A percentile compares a stretch with the other conserved stretches of the same genome.
Conservation (phyloP, 2,888 invertebrate species). For the Tenthredo scrophulariae region DNA sequence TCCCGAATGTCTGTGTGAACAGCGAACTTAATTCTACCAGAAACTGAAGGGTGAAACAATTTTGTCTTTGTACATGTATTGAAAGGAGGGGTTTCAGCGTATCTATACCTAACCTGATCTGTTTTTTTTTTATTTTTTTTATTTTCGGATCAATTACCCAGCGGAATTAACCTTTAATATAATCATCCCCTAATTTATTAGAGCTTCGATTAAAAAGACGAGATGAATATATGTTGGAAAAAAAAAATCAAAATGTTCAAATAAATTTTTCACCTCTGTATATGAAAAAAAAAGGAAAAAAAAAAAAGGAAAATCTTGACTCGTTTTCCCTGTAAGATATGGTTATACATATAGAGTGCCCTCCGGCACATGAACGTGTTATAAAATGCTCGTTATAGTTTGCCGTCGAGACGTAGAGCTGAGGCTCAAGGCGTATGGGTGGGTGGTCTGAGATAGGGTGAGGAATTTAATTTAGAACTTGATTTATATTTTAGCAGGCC, state of each 20-base stretch:
- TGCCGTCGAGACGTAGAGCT: conserved; percentile 27
- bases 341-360: conserved; percentile 14
- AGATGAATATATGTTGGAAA: background rate
- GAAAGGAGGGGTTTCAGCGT: background rate
- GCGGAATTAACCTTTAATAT: background rate
- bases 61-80: background rate
- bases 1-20: background rate
- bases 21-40: background rate
- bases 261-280: background rate
- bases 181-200: background rate
- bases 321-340: background rate
- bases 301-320: background rate
- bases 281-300: background rate
- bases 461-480: conserved; percentile 76
- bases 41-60: background rate
- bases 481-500: conserved; percentile 77
- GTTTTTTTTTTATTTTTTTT: background rate
- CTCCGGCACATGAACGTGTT: conserved; percentile 60
- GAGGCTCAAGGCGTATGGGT: background rate
- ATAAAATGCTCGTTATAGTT: conserved; percentile 77
- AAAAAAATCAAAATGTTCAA: background rate
- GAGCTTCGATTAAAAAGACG: background rate
- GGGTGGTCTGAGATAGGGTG: background rate
- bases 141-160: background rate
- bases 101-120: background rate